These are phyloP conservation scores for Ramphastos sulfuratus DNA, from an alignment of 2,113 vertebrate genomes.

Conservation along the genomic window DNA sequence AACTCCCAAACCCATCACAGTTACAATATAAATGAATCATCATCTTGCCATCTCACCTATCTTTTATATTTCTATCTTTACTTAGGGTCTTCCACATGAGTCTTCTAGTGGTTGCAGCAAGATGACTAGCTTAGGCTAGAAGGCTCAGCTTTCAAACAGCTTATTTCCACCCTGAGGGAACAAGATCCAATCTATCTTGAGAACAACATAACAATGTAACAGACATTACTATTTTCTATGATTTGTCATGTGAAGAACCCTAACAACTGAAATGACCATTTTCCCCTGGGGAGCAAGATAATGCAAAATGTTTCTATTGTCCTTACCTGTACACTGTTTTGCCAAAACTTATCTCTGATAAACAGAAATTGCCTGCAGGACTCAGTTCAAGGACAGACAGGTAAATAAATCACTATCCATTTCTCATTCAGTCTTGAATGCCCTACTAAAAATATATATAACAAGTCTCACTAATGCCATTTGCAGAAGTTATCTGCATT, in stretches of 20 bases:
- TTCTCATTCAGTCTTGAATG: background rate
- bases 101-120: background rate
- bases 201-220: background rate
- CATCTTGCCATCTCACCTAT: background rate
- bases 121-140: background rate
- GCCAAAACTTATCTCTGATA: background rate
- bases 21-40: background rate
- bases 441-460: background rate
- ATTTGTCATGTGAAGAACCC: background rate
- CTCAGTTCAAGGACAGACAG: background rate
- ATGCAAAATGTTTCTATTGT: background rate
- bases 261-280: background rate
- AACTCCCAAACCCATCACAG: no score
- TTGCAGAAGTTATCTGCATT: background rate
- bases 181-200: background rate
- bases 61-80: background rate
- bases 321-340: background rate
- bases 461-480: background rate
- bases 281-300: background rate
- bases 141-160: background rate
- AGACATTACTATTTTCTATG: background rate
- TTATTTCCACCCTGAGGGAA: background rate
- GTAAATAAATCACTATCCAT: background rate
- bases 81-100: background rate
- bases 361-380: background rate